Base-by-base conservation (phyloP, 2,888 invertebrate species). In the Acanthosepion pharaonis region DNA sequence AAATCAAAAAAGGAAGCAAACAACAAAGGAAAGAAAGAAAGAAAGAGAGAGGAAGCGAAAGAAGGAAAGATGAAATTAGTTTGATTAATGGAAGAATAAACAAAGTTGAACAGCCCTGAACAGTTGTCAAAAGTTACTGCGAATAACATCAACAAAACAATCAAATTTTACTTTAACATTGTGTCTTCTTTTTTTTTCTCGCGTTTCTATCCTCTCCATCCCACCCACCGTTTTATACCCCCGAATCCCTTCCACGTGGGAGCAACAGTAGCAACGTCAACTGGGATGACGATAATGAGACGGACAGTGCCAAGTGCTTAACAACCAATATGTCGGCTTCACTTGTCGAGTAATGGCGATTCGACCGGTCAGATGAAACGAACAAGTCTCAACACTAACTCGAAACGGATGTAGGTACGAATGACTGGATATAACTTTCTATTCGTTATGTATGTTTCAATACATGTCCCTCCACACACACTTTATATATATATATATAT, bases 291-390 rank as follows among this genome's bases (percentile, higher is more conserved):
- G 78, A 78, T n/a, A 78, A 78, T 78, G 78, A 78, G 78, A 78
- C 78, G 78, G 78, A 78, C 78, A 78, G 78, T 78, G 78, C 78
- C 78, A 78, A 78, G 78, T 78, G 78, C n/a, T 78, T 78, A 78
- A 78, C 78, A 78, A 78, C n/a, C 15, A 78, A 78, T 78, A 78
- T 33, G 78, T 78, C 78, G n/a, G n/a, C 78, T 78, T 78, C 78
- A 78, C n/a, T 78, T n/a, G 78, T n/a, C n/a, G 6, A n/a, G 3
- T 4, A 33, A 78, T 78, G 78, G n/a, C 15, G 78, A 78, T 11
- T 78, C 78, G 33, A 78, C 78, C 33, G 33, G 78, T 78, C n/a
- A 78, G 18, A 78, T 33, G 78, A 78, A 78, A 78, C 6, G n/a
- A n/a, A 25, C 25, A 64, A 78, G 8, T 15, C n/a, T n/a, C 78